Evolutionary conservation across 2,113 vertebrate genomes (phyloP).

Genomic region (Sinocyclocheilus maitianheensis): DNA sequence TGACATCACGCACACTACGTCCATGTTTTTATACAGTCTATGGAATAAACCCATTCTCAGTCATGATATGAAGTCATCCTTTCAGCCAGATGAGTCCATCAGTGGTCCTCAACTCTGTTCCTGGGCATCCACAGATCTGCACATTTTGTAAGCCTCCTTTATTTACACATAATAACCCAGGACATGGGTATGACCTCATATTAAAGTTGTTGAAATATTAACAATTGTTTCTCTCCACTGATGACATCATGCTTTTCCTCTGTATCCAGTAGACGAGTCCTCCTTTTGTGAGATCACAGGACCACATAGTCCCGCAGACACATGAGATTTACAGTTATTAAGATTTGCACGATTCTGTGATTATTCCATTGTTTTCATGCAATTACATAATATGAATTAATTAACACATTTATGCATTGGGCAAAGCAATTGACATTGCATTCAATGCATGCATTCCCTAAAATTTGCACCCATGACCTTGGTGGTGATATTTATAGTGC

Average conservation of each 20-base stretch:
- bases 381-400: neutral
- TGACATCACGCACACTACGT: too few species aligned
- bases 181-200: neutral
- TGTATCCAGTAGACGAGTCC: constrained; percentile 41
- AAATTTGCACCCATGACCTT: too few species aligned
- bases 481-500: neutral
- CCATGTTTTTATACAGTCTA: too few species aligned
- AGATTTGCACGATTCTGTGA: neutral
- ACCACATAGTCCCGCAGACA: constrained; percentile 19
- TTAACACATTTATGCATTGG: too few species aligned
- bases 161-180: neutral
- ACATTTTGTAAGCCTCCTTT: neutral
- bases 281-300: constrained; percentile 56
- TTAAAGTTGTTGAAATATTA: constrained; percentile 18
- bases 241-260: constrained; percentile 43
- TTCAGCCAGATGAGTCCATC: neutral
- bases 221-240: constrained; percentile 10
- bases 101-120: neutral
- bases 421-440: too few species aligned
- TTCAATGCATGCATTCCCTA: neutral
- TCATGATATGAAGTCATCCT: neutral
- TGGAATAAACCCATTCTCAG: neutral
- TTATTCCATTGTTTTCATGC: neutral
- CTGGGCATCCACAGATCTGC: neutral
- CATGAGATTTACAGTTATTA: neutral